Evolutionary conservation across 2,113 vertebrate genomes (phyloP), one percentile per base, ranked within the genome.

Genomic region (Saguinus midas): DNA sequence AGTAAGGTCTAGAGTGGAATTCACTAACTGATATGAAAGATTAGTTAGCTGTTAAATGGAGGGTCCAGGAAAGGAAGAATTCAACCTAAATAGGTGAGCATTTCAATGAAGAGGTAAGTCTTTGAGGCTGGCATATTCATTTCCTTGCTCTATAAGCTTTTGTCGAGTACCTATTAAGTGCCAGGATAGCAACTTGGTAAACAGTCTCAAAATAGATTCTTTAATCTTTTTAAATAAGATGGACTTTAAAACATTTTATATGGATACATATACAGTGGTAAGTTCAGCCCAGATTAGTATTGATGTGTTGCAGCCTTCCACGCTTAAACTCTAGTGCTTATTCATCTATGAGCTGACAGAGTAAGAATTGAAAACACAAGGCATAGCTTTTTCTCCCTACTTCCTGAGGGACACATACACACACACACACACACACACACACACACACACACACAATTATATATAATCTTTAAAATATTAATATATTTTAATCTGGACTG

Each of bases 401-500:
- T 23, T 8, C 32, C 73, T 32, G 17, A 25, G 45, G 57, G 2
- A 40, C 13, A 64, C 0, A 27, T 12, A 43, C 11, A 73, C 20
- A 64, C 10, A 70, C 25, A 68, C n/a, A n/a, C n/a, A n/a, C n/a
- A n/a, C n/a, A n/a, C 25, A 25, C 6, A 14, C 13, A n/a, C 11
- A 17, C 10, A 48, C 35, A 58, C 0, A 21, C 25, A 64, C 50
- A 32, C 73, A 37, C 43, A 37, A 57, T n/a, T 35, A 48, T 91
- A 43, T 84, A 21, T 87, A 82, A 72, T 94, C 11, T 79, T 79
- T 58, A 43, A 92, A 92, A 61, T 96, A 92, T 87, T 88, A 92
- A 86, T 57, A 50, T 75, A 83, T 94, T 95, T 96, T 85, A 45
- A 80, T 76, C 32, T 91, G 70, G 68, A 45, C 37, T 68, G 6